Evolutionary conservation across 1,140 invertebrate species (phyloP), one percentile per base, ranked within the genome.

Genomic region (Danaus melanippus): DNA sequence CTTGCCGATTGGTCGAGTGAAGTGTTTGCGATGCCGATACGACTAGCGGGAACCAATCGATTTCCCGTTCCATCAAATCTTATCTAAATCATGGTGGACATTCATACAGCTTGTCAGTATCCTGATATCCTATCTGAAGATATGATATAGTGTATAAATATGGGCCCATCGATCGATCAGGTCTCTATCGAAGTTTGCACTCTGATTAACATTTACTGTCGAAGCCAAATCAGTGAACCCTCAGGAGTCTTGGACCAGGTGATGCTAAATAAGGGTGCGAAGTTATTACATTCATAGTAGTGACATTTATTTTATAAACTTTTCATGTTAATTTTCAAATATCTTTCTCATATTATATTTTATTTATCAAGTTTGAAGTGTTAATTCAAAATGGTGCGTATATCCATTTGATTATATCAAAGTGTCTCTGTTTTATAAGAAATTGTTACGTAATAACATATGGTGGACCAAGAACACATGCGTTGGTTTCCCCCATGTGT

Each of bases 121-220:
- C 66, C 80, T 68, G 84, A 84, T 86, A 86, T 77, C 72, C 60
- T 84, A 84, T 86, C 80, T 73, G 64, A 71, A 83, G 81, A 84
- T 83, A 84, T 77, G 67, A 78, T 79, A 70, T 76, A 86, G 80
- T 77, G 78, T 86, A 86, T 86, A 86, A 82, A 86, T 86, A 86
- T 80, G 83, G 64, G 79, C 67, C 76, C 78, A 84, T 86, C 79
- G 74, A 86, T 86, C 81, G 81, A 84, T 84, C 79, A 71, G 69
- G 65, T 74, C 81, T 83, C 79, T 86, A 83, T 86, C 79, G 70
- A 74, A 80, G 69, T 82, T 73, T 69, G 69, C 65, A 73, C 71
- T 67, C 80, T 83, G 78, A 77, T 81, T 71, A 58, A 67, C 54
- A 67, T 73, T 66, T 63, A 73, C 68, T 67, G 65, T 66, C 59